Evolutionary conservation across 2,797 vertebrate genomes (phyloP), one percentile per base, ranked within the genome.

Genomic region (Trematomus bernacchii): DNA sequence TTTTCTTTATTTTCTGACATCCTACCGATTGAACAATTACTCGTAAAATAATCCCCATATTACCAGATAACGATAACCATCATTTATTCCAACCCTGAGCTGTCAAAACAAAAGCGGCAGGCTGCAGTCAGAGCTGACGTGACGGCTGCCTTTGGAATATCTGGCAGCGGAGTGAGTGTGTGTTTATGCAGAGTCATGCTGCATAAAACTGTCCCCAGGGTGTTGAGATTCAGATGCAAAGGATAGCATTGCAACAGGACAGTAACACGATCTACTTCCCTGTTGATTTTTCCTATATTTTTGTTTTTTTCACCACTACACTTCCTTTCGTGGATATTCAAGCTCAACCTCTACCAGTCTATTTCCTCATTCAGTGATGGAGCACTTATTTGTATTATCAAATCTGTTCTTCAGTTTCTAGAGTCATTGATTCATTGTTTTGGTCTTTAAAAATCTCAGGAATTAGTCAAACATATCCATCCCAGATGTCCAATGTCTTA

Each of bases 131-230:
- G 52, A 61, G 61, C 54, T 60, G 64, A 73, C 37, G 71, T 54
- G 83, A 70, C 52, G 19, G 53, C 42, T 69, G 66, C 61, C 30
- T 27, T 68, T 42, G 61, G 59, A 64, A 59, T 65, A 21, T 73
- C 66, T 85, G 73, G 74, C 76, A 59, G 77, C 33, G 37, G 43
- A 62, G 60, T 15, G 70, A 48, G 64, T 65, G 82, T 68, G 79
- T 88, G 85, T 89, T 85, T 85, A 48, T 86, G 82, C 81, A 65
- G 85, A 90, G 85, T 91, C 90, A 93, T 79, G 82, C 88, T 84
- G 87, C 83, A 88, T 87, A 54, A 89, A 88, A 84, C 78, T 79
- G 80, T 87, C 87, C 87, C 88, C 57, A n/a, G 84, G 73, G 79
- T 78, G 73, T 78, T 85, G 62, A 76, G 71, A 70, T 77, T 65